These are phyloP conservation scores for Platycheirus albimanus DNA, from an alignment of 2,888 invertebrate species.

Conservation along the genomic window DNA sequence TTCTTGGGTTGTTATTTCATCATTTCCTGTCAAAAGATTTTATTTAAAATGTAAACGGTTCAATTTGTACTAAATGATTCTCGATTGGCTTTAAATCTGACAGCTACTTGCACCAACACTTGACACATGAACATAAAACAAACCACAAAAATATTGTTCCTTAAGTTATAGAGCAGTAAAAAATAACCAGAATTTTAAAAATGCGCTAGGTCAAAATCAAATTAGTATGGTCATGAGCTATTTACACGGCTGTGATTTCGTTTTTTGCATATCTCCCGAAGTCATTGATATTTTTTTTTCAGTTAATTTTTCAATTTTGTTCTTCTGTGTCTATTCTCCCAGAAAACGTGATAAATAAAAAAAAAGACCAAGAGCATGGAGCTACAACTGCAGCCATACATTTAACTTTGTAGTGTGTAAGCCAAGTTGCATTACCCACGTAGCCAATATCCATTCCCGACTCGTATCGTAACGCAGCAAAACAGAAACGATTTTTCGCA, in stretches of 20 bases:
- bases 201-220: not conserved
- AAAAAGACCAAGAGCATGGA: not conserved
- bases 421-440: not conserved
- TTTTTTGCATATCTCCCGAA: not conserved
- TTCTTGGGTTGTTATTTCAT: too few relatives aligned
- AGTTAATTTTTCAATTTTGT: not conserved
- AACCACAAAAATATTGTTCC: too few relatives aligned
- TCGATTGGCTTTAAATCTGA: too few relatives aligned
- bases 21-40: too few relatives aligned
- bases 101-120: too few relatives aligned
- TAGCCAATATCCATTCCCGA: not conserved
- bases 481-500: not conserved
- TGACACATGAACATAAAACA: too few relatives aligned
- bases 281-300: not conserved
- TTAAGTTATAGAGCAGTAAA: too few relatives aligned
- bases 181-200: too few relatives aligned
- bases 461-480: too few relatives aligned
- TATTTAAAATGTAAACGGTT: too few relatives aligned
- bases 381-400: constrained; percentile 26
- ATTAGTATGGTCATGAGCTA: not conserved
- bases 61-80: too few relatives aligned
- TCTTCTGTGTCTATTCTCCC: not conserved
- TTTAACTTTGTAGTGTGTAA: not conserved
- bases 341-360: not conserved
- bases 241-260: not conserved